Conservation (phyloP, 2,113 vertebrate genomes). For the Neopipo cinnamomea region DNA sequence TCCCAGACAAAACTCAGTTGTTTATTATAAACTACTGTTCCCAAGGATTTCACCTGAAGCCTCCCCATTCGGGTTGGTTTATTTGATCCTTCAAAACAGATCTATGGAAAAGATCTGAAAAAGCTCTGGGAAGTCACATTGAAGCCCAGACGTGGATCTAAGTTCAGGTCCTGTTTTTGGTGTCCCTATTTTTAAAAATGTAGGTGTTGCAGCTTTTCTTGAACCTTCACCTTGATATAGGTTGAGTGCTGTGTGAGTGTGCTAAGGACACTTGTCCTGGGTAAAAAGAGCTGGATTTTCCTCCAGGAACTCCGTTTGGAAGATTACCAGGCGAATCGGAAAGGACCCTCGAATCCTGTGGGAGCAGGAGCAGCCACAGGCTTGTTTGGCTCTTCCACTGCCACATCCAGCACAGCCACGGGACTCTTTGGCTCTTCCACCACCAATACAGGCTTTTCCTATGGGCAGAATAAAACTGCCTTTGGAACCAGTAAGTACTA, state of each 20-base stretch:
- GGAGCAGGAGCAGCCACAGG: conserved; percentile 76
- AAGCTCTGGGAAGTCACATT: background rate
- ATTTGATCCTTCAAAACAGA: background rate
- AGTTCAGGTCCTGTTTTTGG: background rate
- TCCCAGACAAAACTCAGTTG: background rate
- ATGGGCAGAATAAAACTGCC: conserved; percentile 86
- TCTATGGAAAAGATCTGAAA: background rate
- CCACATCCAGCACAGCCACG: conserved; percentile 82
- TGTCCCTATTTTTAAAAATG: background rate
- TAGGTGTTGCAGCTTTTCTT: background rate
- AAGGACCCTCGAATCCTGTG: conserved; percentile 89
- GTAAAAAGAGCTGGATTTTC: background rate
- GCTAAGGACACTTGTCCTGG: background rate
- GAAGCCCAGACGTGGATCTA: background rate
- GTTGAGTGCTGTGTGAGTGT: background rate
- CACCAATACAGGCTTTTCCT: conserved; percentile 85
- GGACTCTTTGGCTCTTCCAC: conserved; percentile 89
- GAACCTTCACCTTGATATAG: background rate
- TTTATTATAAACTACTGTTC: fast-evolving
- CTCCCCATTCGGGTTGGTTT: background rate
- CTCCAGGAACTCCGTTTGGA: conserved; percentile 87
- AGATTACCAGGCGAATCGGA: conserved; percentile 93
- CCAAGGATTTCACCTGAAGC: too few relatives aligned
- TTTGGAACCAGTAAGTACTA: conserved; percentile 86
- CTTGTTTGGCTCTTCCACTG: conserved; percentile 83